phyloP scores from a whole-genome alignment of 2,888 invertebrate species.

The Drosophila peninsularis region DNA sequence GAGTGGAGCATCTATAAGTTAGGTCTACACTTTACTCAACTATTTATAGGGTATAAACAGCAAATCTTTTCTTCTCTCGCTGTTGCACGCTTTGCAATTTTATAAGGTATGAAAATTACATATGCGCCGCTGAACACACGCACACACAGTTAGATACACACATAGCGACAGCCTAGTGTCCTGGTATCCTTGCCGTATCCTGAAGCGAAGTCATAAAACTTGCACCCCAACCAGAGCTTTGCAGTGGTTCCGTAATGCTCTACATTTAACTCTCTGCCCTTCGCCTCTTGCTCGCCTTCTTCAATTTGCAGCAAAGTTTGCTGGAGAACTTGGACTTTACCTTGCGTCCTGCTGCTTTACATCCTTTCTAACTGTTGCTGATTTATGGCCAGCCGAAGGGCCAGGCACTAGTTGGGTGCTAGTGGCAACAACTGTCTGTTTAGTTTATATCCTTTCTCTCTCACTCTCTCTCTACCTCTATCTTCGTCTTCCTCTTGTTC shows the following conservation, averaged over 20 bases:
- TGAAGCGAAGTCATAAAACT: slow-evolving; percentile 50
- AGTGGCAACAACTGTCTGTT: slow-evolving; percentile 43
- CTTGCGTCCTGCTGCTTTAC: slow-evolving; percentile 27
- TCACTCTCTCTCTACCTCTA: neutral
- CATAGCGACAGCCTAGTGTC: slow-evolving; percentile 5
- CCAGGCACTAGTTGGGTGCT: neutral
- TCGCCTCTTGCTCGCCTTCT: neutral
- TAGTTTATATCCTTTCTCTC: slow-evolving; percentile 51
- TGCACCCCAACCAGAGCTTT: slow-evolving; percentile 31
- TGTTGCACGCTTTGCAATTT: slow-evolving; percentile 38
- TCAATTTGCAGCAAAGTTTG: slow-evolving; percentile 22
- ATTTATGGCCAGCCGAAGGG: slow-evolving; percentile 50
- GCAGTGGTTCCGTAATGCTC: slow-evolving; percentile 17
- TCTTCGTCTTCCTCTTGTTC: slow-evolving; percentile 19
- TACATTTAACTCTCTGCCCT: neutral
- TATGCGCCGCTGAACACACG: slow-evolving; percentile 22
- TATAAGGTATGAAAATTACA: slow-evolving; percentile 69
- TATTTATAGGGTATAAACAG: neutral
- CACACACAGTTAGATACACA: neutral
- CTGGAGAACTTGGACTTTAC: slow-evolving; percentile 27
- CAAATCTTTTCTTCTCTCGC: slow-evolving; percentile 22
- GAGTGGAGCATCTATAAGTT: neutral
- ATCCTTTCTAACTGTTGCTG: slow-evolving; percentile 66
- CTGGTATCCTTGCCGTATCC: slow-evolving; percentile 20
- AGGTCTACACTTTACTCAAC: neutral